phyloP scores from a whole-genome alignment of 2,888 invertebrate genomes.

The Sarcophaga variegata region DNA sequence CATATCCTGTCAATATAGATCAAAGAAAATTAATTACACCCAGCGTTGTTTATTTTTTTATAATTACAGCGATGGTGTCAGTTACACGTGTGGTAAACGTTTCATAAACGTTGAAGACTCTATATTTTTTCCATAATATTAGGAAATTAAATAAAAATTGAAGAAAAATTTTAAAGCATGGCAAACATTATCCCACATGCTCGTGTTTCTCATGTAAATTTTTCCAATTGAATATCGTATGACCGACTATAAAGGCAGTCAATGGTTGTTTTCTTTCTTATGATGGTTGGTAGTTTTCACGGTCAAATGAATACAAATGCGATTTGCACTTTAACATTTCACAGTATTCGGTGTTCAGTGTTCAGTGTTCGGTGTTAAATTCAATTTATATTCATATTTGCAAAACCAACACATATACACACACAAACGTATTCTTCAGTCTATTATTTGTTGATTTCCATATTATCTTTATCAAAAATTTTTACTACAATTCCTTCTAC shows the following conservation, averaged over 20 bases:
- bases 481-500: constrained; percentile 17
- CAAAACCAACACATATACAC: constrained; percentile 37
- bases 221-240: background rate
- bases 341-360: constrained; percentile 60
- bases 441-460: constrained; percentile 76
- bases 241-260: background rate
- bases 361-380: constrained; percentile 70
- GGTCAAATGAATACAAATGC: constrained; percentile 77
- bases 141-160: background rate
- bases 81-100: constrained; percentile 28
- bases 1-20: constrained; percentile 1
- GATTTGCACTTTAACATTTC: constrained; percentile 75
- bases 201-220: background rate
- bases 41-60: background rate
- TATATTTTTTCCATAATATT: no score
- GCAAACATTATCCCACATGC: no score
- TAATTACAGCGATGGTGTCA: background rate
- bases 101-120: no score
- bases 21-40: background rate
- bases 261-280: background rate
- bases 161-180: background rate
- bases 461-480: constrained; percentile 67
- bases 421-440: constrained; percentile 71
- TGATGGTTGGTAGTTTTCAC: constrained; percentile 65
- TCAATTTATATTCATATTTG: constrained; percentile 79